Conservation (phyloP, 2,797 vertebrate genomes). For the Sciurus carolinensis region DNA sequence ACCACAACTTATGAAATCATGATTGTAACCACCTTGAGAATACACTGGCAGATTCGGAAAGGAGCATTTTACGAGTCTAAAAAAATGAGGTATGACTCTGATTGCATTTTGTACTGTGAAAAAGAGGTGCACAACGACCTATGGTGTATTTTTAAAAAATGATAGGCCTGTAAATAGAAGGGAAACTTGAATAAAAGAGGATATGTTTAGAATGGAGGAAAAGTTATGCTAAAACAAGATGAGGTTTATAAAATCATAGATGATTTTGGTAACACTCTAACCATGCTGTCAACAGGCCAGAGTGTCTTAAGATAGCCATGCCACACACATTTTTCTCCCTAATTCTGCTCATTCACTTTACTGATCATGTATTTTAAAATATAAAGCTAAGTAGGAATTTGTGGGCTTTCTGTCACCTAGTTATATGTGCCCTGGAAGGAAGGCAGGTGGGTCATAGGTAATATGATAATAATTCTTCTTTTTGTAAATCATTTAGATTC, state of each 20-base stretch:
- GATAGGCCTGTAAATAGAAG: neutral
- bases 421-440: neutral
- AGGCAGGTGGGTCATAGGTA: neutral
- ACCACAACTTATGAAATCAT: slow-evolving; percentile 80
- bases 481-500: neutral
- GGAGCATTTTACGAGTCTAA: slow-evolving; percentile 37
- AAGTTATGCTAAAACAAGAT: neutral
- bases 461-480: neutral
- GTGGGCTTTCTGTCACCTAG: neutral
- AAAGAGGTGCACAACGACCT: neutral
- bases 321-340: neutral
- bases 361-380: neutral
- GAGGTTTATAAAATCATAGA: neutral
- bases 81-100: neutral
- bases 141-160: neutral
- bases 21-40: slow-evolving; percentile 67
- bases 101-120: neutral
- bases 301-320: neutral
- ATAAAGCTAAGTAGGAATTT: neutral
- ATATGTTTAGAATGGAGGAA: slow-evolving; percentile 3
- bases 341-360: neutral
- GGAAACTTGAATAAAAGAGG: neutral
- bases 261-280: neutral
- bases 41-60: slow-evolving; percentile 25
- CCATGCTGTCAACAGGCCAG: neutral